Conservation (phyloP, 2,797 vertebrate species). For the Poeciliopsis turneri region DNA sequence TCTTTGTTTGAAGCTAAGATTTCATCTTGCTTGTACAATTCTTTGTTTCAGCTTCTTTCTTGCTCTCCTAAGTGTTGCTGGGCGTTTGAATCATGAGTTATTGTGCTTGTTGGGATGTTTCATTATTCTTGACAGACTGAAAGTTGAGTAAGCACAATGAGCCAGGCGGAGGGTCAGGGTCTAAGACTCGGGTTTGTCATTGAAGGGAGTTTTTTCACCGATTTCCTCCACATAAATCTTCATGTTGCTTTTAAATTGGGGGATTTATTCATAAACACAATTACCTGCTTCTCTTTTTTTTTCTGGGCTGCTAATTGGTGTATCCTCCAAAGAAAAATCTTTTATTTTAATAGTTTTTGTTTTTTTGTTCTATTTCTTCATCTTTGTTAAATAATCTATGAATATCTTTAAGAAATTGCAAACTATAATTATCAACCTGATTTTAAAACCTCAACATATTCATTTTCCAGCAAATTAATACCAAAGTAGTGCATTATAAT, state of each 20-base stretch:
- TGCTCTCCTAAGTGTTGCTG: neutral
- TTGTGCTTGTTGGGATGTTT: neutral
- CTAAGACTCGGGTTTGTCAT: neutral
- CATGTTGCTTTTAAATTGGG: neutral
- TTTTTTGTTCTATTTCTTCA: neutral
- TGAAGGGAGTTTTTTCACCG: neutral
- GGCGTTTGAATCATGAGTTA: neutral
- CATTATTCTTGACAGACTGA: slow-evolving; percentile 16
- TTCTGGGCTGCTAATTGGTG: neutral
- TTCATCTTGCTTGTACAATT: neutral
- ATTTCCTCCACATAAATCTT: neutral
- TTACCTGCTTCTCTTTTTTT: neutral
- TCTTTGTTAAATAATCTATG: neutral
- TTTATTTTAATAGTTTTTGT: neutral
- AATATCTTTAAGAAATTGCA: neutral
- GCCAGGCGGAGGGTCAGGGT: neutral
- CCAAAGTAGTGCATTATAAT: neutral
- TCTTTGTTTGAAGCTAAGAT: neutral
- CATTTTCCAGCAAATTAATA: neutral
- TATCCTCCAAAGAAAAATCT: neutral
- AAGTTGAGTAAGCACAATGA: slow-evolving; percentile 4
- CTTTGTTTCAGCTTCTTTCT: neutral
- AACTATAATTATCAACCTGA: neutral
- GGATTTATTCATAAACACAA: neutral
- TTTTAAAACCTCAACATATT: neutral